A percentile compares a stretch with the other conserved stretches of the same genome.
Evolutionary conservation across 2,888 invertebrate genomes (phyloP).

Genomic region (Tipula helvola): DNA sequence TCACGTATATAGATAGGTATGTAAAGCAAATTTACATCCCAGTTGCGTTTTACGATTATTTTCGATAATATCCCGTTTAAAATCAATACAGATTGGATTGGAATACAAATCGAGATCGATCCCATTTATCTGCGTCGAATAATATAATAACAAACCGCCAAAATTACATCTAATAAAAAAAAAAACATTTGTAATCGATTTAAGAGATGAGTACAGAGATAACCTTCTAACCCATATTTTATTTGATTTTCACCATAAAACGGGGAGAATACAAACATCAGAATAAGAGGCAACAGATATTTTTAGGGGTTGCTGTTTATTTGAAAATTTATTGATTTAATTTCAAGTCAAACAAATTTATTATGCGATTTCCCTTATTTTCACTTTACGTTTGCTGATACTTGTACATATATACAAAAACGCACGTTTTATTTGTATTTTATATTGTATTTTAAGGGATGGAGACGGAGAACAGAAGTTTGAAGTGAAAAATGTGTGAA

Average conservation of each 20-base stretch:
- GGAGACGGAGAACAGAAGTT: not conserved
- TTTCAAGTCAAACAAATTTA: not conserved
- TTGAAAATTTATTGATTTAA: not conserved
- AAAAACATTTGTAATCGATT: not conserved
- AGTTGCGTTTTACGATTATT: not conserved
- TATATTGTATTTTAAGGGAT: not conserved
- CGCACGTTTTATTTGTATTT: not conserved
- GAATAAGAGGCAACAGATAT: not conserved
- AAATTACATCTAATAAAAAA: not conserved
- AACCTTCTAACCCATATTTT: not conserved
- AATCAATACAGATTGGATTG: not conserved
- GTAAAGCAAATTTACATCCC: not conserved
- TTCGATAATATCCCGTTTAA: not conserved
- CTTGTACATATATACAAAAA: not conserved
- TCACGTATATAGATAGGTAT: not conserved
- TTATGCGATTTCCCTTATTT: not conserved
- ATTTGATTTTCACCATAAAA: not conserved
- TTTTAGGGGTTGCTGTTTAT: not conserved
- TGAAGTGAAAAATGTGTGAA: not conserved
- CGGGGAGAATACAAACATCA: not conserved
- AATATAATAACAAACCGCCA: not conserved
- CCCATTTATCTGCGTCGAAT: not conserved
- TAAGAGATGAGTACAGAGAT: not conserved
- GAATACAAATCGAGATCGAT: not conserved
- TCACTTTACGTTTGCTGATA: not conserved